Evolutionary conservation across 1,140 invertebrate genomes (phyloP).

Genomic region (Sycophila sp.): DNA sequence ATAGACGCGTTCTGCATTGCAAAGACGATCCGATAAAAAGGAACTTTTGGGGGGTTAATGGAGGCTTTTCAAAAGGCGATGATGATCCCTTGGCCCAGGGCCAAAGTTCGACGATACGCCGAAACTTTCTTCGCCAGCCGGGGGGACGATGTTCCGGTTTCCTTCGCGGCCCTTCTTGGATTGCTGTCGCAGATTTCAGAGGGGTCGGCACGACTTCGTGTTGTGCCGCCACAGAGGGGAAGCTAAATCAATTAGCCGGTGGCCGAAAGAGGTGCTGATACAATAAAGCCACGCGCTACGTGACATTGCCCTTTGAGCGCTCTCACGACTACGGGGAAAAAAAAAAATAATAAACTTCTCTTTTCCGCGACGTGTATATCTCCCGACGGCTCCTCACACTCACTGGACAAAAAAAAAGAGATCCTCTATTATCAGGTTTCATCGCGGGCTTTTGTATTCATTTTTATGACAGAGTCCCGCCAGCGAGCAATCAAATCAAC

Average conservation of each 20-base stretch:
- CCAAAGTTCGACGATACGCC: constrained; percentile 17
- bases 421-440: neutral
- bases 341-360: too few species aligned
- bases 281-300: constrained; percentile 49
- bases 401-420: neutral
- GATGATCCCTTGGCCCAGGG: constrained; percentile 23
- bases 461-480: too few species aligned
- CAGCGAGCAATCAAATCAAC: neutral
- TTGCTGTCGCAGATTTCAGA: too few species aligned
- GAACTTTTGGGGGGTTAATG: neutral
- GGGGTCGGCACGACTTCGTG: too few species aligned
- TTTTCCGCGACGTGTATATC: neutral
- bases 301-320: constrained; percentile 40
- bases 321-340: neutral
- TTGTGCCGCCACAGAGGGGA: too few species aligned
- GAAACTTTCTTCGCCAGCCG: too few species aligned
- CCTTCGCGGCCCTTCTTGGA: neutral
- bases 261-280: constrained; percentile 47
- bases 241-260: constrained; percentile 58
- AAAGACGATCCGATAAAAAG: constrained; percentile 37
- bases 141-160: too few species aligned
- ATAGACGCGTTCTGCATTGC: neutral
- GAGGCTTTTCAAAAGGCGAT: neutral
- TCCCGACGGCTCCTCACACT: neutral
- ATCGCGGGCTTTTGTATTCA: neutral